phyloP scores from a whole-genome alignment of 2,888 invertebrate genomes.

The Endomychus coccineus region DNA sequence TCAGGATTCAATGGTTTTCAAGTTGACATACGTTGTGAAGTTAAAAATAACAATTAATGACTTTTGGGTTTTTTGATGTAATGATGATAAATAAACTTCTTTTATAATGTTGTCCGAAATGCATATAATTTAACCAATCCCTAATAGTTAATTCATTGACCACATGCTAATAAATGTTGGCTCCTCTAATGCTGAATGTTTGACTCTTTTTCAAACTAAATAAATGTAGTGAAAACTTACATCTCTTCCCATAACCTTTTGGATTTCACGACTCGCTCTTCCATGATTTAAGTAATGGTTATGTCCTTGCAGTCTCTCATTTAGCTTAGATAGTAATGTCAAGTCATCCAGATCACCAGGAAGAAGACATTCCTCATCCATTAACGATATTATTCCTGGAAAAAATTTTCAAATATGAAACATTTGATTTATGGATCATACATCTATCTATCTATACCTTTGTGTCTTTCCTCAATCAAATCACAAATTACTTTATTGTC shows the following conservation, averaged over 20 bases:
- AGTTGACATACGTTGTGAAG: too few species aligned
- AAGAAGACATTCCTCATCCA: constrained; percentile 88
- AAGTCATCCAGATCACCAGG: constrained; percentile 81
- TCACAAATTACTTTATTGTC: constrained; percentile 92
- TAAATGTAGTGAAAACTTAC: constrained; percentile 44
- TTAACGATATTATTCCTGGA: constrained; percentile 68
- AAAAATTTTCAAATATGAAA: not conserved
- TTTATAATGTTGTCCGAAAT: too few species aligned
- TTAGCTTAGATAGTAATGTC: constrained; percentile 76
- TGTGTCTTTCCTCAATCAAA: constrained; percentile 82
- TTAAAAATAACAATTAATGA: too few species aligned
- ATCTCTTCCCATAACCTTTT: constrained; percentile 77
- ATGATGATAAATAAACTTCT: too few species aligned
- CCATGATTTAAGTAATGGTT: constrained; percentile 78
- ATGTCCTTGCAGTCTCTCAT: constrained; percentile 64
- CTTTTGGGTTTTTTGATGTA: too few species aligned
- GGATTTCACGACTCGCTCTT: constrained; percentile 68
- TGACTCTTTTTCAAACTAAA: constrained; percentile 1
- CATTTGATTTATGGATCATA: not conserved
- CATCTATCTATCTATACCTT: constrained; percentile 48
- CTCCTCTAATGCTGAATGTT: too few species aligned
- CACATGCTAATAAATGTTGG: too few species aligned
- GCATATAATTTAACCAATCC: too few species aligned
- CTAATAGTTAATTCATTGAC: too few species aligned
- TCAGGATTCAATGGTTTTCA: too few species aligned